Conservation (phyloP, 1,140 invertebrate genomes). For the Drosophila saltans region DNA sequence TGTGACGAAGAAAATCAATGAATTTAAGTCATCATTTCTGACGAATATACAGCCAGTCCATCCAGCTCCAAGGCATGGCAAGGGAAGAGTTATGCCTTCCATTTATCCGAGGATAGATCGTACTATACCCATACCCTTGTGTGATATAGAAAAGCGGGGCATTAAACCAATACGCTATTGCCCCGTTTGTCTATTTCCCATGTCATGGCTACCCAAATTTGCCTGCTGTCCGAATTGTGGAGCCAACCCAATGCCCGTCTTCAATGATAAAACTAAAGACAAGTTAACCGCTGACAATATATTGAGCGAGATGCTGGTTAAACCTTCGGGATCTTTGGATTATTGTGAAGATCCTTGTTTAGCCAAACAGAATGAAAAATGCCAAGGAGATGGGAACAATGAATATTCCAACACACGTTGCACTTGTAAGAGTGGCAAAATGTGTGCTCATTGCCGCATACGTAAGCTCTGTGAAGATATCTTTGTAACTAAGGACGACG, state of each 20-base stretch:
- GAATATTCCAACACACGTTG: slow-evolving; percentile 44
- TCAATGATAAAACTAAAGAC: not conserved
- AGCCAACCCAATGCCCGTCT: slow-evolving; percentile 29
- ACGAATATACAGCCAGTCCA: no score
- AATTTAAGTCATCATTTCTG: not conserved
- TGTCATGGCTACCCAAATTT: slow-evolving; percentile 70
- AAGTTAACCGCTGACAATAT: slow-evolving; percentile 41
- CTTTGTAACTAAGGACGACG: slow-evolving; percentile 18
- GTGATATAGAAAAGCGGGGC: slow-evolving; percentile 22
- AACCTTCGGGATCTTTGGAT: slow-evolving; percentile 1
- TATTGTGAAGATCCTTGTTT: slow-evolving; percentile 36
- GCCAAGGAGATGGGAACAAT: not conserved
- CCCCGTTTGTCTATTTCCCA: slow-evolving; percentile 52
- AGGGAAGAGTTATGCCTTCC: no score
- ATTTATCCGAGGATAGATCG: not conserved
- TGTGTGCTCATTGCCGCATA: slow-evolving; percentile 69
- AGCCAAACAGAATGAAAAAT: not conserved
- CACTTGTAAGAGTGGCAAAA: slow-evolving; percentile 46
- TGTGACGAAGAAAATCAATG: slow-evolving; percentile 13
- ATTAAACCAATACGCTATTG: slow-evolving; percentile 56
- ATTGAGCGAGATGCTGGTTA: slow-evolving; percentile 36
- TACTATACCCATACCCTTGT: slow-evolving; percentile 40
- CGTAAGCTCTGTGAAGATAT: slow-evolving; percentile 56
- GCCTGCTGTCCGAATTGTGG: slow-evolving; percentile 47
- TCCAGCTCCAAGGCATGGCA: not conserved